Evolutionary conservation across 30 jellyfish, hydroid and myxozoan species (phyloP), one percentile per base, ranked within the genome.

Genomic region (Rhopilema esculentum): DNA sequence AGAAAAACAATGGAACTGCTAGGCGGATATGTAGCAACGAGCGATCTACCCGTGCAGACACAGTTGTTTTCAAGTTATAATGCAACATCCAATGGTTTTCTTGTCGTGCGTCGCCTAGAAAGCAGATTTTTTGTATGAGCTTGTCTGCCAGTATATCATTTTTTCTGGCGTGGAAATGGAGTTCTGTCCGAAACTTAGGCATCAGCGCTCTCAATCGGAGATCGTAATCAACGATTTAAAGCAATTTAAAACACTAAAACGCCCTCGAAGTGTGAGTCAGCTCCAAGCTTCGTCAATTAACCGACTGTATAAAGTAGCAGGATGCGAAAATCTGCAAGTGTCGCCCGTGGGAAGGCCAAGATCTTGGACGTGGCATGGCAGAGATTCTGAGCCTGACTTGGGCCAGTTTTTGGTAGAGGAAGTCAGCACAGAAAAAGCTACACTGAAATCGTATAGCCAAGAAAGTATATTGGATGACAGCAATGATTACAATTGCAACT

Each of bases 301-400:
- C 78, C 83, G 84, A 24, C 91, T 88, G 48, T 88, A 66, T 91
- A 68, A 72, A n/a, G 91, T 75, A 0, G 29, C 69, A 12, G 87
- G 96, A 19, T 69, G 80, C 67, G 92, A 84, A 31, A 67, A 52
- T 33, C 65, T 74, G 74, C 80, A 21, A 20, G 76, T 72, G 18
- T 48, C 91, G 18, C 66, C 86, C 22, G 69, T 78, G 22, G 87
- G 87, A 26, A 75, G 97, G 79, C 97, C 93, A 12, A 69, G 97
- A 25, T 89, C 97, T 25, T 82, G 90, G 70, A 89, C 97, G 4
- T 89, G 97, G 97, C 93, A 89, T 68, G 97, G 97, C 33, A 53
- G 67, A 40, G 93, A 30, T 1, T 16, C 62, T 17, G 85, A 73
- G 69, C 67, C 73, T 27, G 89, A 88, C 72, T 23, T 49, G n/a